Percentiles rank a stretch among this genome's conserved stretches.
These are phyloP conservation scores for Aythya baeri DNA, from an alignment of 2,113 vertebrate genomes.

Conservation along the genomic window DNA sequence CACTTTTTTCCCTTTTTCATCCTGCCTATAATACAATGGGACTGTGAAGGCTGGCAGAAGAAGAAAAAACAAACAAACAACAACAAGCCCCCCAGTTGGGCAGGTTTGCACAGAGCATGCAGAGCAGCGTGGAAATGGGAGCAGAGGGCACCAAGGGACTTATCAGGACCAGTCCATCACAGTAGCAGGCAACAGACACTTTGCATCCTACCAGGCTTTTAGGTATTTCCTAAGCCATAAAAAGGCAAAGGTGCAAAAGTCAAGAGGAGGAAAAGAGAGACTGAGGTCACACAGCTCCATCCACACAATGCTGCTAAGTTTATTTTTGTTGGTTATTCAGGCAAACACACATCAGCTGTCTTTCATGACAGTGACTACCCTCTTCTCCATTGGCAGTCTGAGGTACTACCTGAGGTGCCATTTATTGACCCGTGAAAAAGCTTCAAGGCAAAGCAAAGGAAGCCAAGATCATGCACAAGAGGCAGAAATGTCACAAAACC, in stretches of 20 bases:
- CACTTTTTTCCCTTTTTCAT: background rate
- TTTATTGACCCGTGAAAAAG: background rate
- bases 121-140: background rate
- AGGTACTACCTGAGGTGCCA: background rate
- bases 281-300: background rate
- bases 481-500: background rate
- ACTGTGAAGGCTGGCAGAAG: background rate
- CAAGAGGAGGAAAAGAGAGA: background rate
- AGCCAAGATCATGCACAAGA: background rate
- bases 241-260: background rate
- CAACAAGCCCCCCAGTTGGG: background rate
- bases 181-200: background rate
- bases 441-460: background rate
- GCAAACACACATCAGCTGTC: background rate
- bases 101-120: background rate
- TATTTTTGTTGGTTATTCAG: background rate
- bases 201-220: background rate
- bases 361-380: background rate
- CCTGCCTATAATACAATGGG: background rate
- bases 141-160: background rate
- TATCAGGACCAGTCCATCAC: background rate
- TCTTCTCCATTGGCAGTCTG: background rate
- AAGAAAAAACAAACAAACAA: background rate
- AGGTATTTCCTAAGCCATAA: background rate
- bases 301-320: fast-evolving